Base-by-base conservation (phyloP, 92 coral and sea anemone genomes). In the Porites evermanni region DNA sequence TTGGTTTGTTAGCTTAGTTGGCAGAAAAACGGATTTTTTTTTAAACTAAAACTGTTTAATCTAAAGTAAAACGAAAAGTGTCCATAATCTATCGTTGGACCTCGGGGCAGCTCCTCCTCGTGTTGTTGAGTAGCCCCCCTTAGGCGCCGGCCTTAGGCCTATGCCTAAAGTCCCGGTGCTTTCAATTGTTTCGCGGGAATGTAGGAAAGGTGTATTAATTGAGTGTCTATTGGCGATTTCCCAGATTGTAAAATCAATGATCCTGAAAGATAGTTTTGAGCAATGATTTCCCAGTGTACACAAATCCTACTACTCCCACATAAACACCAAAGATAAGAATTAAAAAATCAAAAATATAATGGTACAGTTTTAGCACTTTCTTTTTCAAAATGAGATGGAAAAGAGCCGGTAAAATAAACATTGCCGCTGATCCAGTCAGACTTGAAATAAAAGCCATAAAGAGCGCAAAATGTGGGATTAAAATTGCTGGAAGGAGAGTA, bases 391-490 rank as follows among this genome's bases (percentile, higher is more conserved):
- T 58, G 63, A 58, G 63, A 58, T 58, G 63, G 63, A 58, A 58
- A 16, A 58, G 13, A 10, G 63, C 63, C 13, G 63, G 63, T 16
- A 58, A 58, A 10, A 58, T 58, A 58, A 58, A 58, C 13, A 29
- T 29, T 29, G 32, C 32, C 32, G 4, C 4, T 3, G 32, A 29
- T 29, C 32, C 32, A 2, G 32, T 58, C 16, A 58, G 16, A 58
- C 63, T 58, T 63, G n/a, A 14, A 18, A 63, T 18, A 18, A 63
- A 10, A 18, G 66, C 66, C 20, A 63, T 23, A n/a, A 23, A n/a
- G 32, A 63, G 63, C 68, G 29, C 66, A 60, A 78, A 78, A 78
- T 61, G 66, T 26, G 82, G 82, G 14, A 78, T 23, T 24, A 60
- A 78, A 59, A 78, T 23, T 3, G 82, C 82, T 14, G 50, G 23